Base-by-base conservation (phyloP, 2,888 invertebrate genomes). In the Drosophila lacicola region DNA sequence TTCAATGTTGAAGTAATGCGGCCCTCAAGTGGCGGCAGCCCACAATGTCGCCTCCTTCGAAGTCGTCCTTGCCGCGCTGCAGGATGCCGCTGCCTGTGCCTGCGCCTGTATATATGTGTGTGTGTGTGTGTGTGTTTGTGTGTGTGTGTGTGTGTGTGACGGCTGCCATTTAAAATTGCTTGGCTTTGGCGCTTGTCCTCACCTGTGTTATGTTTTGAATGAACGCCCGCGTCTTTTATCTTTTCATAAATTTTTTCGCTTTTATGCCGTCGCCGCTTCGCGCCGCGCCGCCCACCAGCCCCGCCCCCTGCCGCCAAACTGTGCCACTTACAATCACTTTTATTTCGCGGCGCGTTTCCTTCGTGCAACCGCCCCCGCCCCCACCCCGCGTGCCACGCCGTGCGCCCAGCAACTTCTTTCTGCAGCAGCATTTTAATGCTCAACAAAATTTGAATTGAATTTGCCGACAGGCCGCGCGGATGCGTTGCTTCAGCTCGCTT, bases 1-100 rank as follows among this genome's bases (percentile, higher is more conserved):
- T 89, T 88, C 80, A 85, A 87, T 87, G 89, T 84, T 87, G 84
- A 87, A 82, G 89, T 89, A 88, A 84, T 87, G 88, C 88, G 77
- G 88, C 88, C 29, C 89, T 89, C 85, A 89, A 85, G 85, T 89
- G 85, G 85, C 82, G 60, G 70, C 69, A 68, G 61, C 56, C 60
- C 66, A 39, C 71, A 65, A 64, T 55, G 36, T 44, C 54, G 10
- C 33, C 42, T 19, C 44, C 42, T 6, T 11, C 56, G 34, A 29
- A 29, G 21, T 70, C 70, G 66, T 69, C 76, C 72, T 68, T 64
- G 64, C 47, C 10, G 70, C 57, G 70, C 63, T 63, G 67, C 67
- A 67, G 67, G 67, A 34, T 44, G 64, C 42, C 55, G 29, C 8
- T 21, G 25, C n/a, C 37, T 34, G 14, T 51, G 21, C 17, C 17